phyloP scores from a whole-genome alignment of 2,888 invertebrate species.

The Drosophila meridiana region DNA sequence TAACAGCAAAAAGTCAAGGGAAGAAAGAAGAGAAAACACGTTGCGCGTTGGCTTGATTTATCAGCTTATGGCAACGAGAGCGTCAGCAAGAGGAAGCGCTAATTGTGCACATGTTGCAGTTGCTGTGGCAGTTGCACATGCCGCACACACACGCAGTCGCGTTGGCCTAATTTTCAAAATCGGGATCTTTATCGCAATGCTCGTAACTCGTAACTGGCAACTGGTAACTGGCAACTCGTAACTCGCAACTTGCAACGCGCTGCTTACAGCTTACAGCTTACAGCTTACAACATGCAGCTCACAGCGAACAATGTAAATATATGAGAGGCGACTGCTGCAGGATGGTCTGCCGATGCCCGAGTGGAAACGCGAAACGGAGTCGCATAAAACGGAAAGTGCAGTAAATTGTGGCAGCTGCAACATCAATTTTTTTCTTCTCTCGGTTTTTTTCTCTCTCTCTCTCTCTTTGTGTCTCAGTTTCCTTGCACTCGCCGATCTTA shows the following conservation, averaged over 20 bases:
- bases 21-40: neutral
- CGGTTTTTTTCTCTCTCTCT: neutral
- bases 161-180: slow-evolving; percentile 75
- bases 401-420: slow-evolving; percentile 82
- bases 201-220: slow-evolving; percentile 51
- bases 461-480: neutral
- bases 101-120: slow-evolving; percentile 76
- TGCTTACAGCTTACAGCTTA: slow-evolving; percentile 3
- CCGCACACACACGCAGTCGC: slow-evolving; percentile 36
- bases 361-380: slow-evolving; percentile 59
- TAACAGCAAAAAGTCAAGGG: slow-evolving; percentile 4
- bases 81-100: slow-evolving; percentile 65
- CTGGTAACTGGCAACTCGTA: slow-evolving; percentile 24
- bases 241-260: slow-evolving; percentile 26
- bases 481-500: slow-evolving; percentile 44
- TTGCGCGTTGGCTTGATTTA: slow-evolving; percentile 57
- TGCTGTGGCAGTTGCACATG: slow-evolving; percentile 16
- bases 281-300: slow-evolving; percentile 7
- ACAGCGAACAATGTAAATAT: slow-evolving; percentile 51
- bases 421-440: slow-evolving; percentile 44
- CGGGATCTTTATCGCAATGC: slow-evolving; percentile 79
- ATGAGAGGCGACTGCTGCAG: slow-evolving; percentile 49
- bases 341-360: slow-evolving; percentile 31
- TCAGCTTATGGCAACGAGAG: slow-evolving; percentile 22
- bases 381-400: slow-evolving; percentile 81